Percentiles rank a stretch among this genome's conserved stretches.
Evolutionary conservation across 2,113 vertebrate genomes (phyloP).

Genomic region (Macroglossus sobrinus): DNA sequence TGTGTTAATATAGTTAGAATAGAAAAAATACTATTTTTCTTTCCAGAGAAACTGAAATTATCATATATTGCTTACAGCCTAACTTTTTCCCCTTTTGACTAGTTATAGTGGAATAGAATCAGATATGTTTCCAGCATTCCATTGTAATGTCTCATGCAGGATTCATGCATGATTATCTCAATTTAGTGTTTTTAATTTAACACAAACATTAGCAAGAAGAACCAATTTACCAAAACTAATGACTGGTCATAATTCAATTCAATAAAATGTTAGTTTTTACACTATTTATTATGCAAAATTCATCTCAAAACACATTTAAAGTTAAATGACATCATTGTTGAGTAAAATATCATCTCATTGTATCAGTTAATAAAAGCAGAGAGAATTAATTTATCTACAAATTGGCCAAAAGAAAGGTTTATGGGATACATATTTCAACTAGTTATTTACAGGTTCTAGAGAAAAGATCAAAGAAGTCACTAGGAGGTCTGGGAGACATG

Average conservation of each 20-base stretch:
- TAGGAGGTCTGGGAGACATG: background rate
- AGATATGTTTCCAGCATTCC: slow-evolving; percentile 2
- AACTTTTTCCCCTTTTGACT: background rate
- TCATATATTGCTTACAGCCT: background rate
- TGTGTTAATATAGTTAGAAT: background rate
- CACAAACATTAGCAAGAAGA: slow-evolving; percentile 44
- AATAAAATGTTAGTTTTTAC: slow-evolving; percentile 19
- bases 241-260: slow-evolving; percentile 26
- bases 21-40: slow-evolving; percentile 1
- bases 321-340: background rate
- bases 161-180: slow-evolving; percentile 56
- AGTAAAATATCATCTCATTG: background rate
- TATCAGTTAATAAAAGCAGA: background rate
- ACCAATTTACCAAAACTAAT: slow-evolving; percentile 37
- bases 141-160: slow-evolving; percentile 46
- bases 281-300: background rate
- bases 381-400: background rate
- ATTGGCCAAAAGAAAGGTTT: background rate
- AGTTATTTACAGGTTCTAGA: background rate
- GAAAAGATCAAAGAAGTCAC: background rate
- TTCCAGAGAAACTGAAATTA: slow-evolving; percentile 10
- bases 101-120: background rate
- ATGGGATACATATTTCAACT: background rate
- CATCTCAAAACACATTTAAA: slow-evolving; percentile 28
- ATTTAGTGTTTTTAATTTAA: slow-evolving; percentile 69